A percentile compares a stretch with the other conserved stretches of the same genome.
phyloP scores from a whole-genome alignment of 2,888 invertebrate species.

The Lamellibrachia satsuma region DNA sequence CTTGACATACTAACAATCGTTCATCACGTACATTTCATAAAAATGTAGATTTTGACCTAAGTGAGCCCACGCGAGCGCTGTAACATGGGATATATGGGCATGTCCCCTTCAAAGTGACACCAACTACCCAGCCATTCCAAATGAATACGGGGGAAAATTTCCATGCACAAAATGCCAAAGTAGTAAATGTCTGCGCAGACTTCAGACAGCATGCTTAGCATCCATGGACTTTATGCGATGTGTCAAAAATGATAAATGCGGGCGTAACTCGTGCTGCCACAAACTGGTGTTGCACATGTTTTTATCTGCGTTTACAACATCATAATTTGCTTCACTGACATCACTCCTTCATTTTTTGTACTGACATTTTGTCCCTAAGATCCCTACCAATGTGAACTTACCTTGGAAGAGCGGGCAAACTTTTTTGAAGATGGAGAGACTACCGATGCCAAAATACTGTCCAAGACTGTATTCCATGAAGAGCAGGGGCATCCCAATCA shows the following conservation, averaged over 20 bases:
- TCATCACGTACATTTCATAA: background rate
- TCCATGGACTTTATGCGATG: background rate
- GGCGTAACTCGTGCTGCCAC: background rate
- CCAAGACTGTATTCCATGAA: conserved; percentile 47
- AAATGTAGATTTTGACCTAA: background rate
- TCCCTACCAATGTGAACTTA: conserved; percentile 26
- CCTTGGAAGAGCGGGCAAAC: conserved; percentile 46
- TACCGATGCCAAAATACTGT: conserved; percentile 46
- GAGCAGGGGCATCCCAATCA: conserved; percentile 44
- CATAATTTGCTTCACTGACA: background rate
- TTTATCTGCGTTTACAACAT: background rate
- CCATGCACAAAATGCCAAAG: background rate
- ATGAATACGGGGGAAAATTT: background rate
- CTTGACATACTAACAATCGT: background rate
- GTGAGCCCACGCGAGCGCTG: background rate
- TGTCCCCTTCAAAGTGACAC: background rate
- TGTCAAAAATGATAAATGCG: background rate
- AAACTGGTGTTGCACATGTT: background rate
- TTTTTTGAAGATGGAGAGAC: conserved; percentile 45
- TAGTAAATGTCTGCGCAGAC: background rate
- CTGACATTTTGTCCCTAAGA: background rate
- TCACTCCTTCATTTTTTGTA: background rate
- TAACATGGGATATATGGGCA: background rate
- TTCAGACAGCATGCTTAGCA: too few species aligned
- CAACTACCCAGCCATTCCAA: background rate